Conservation (phyloP, 2,888 invertebrate genomes). For the Trichacis sp. region DNA sequence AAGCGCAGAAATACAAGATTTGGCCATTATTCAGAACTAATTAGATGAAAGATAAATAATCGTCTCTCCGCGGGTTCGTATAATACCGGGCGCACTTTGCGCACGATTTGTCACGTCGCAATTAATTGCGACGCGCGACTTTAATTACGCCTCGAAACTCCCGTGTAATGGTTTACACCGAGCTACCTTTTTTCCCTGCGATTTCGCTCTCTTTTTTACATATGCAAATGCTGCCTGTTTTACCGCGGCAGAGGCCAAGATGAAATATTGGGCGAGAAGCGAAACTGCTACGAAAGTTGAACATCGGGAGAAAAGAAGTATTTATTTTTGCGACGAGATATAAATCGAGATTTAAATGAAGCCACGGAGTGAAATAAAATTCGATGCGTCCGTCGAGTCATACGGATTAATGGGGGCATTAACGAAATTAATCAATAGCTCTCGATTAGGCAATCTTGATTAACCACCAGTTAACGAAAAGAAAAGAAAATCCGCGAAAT, state of each 20-base stretch:
- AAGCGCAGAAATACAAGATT: conserved; percentile 29
- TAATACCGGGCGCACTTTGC: conserved; percentile 38
- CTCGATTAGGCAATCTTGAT: conserved; percentile 5
- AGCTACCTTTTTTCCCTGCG: conserved; percentile 2
- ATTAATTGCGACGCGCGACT: conserved; percentile 57
- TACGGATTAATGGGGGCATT: conserved; percentile 29
- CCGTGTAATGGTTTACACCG: conserved; percentile 21
- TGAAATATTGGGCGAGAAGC: conserved; percentile 39
- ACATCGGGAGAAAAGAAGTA: conserved; percentile 31
- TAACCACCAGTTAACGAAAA: too few species aligned
- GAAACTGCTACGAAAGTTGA: conserved; percentile 36
- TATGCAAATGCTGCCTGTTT: conserved; percentile 45
- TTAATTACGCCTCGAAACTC: conserved; percentile 45
- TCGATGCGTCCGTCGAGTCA: conserved; percentile 7
- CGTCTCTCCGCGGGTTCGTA: conserved; percentile 34
- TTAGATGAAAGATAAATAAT: conserved; percentile 44
- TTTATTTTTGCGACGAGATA: conserved; percentile 35
- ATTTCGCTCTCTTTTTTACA: conserved; percentile 9
- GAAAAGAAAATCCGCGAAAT: too few species aligned
- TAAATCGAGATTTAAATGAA: conserved; percentile 38
- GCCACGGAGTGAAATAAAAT: conserved; percentile 13
- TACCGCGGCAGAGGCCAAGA: conserved; percentile 39
- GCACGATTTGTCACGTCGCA: conserved; percentile 56
- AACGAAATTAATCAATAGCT: conserved; percentile 30
- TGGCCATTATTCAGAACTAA: conserved; percentile 37